Percentiles rank a stretch among this genome's conserved stretches.
Conservation (phyloP, 2,888 invertebrate genomes). For the Sthenelais limicola region DNA sequence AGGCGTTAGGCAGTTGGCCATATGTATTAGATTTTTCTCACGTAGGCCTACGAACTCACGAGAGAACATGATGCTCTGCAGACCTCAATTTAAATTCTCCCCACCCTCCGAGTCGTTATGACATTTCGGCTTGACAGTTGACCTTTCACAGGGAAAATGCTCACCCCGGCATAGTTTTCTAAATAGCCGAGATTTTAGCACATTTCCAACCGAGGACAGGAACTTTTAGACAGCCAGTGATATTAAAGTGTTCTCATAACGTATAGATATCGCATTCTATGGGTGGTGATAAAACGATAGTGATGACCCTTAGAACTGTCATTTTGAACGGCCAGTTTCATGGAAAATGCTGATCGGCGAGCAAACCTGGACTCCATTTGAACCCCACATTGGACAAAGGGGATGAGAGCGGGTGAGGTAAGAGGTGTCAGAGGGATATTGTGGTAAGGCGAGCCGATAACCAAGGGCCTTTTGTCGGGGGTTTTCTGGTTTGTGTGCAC, state of each 20-base stretch:
- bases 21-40: too few relatives aligned
- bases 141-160: too few relatives aligned
- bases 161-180: constrained; percentile 18
- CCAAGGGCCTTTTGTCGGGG: constrained; percentile 30
- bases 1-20: too few relatives aligned
- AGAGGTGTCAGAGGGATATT: constrained; percentile 34
- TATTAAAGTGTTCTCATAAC: constrained; percentile 20
- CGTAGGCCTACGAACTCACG: too few relatives aligned
- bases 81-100: too few relatives aligned
- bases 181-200: too few relatives aligned
- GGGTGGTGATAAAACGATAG: not conserved
- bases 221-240: constrained; percentile 33
- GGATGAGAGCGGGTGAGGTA: constrained; percentile 32
- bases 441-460: constrained; percentile 37
- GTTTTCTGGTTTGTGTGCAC: not conserved
- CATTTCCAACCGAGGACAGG: too few relatives aligned
- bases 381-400: constrained; percentile 12
- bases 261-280: constrained; percentile 8
- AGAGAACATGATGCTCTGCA: too few relatives aligned
- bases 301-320: constrained; percentile 23
- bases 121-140: too few relatives aligned
- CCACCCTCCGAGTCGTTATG: too few relatives aligned
- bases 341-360: not conserved
- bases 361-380: constrained; percentile 30
- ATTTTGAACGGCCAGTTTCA: constrained; percentile 1